Conservation (phyloP, 2,888 invertebrate species). For the Cerastis rubricosa region DNA sequence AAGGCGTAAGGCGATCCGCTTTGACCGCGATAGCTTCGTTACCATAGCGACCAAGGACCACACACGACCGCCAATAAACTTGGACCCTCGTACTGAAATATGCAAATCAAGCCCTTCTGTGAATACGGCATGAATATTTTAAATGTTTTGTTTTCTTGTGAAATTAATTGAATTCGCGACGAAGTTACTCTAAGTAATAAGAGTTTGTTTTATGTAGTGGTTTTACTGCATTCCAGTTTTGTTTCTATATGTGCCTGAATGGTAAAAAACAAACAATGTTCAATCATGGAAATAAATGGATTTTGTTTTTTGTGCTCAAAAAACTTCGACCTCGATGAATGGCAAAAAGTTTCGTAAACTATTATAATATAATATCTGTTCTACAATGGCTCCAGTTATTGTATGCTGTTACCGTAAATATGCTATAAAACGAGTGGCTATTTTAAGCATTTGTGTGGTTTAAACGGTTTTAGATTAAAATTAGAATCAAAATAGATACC, state of each 20-base stretch:
- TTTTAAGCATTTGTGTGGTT: conserved; percentile 28
- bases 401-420: conserved; percentile 28
- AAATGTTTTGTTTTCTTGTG: conserved; percentile 79
- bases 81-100: conserved; percentile 74
- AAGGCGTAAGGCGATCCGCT: conserved; percentile 67
- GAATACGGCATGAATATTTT: conserved; percentile 80
- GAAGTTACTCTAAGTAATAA: conserved; percentile 54
- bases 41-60: conserved; percentile 87
- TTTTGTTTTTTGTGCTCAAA: conserved; percentile 52
- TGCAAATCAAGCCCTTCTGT: conserved; percentile 83
- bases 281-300: conserved; percentile 62
- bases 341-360: conserved; percentile 49
- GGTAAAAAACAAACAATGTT: conserved; percentile 62
- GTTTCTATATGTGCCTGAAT: conserved; percentile 32
- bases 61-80: conserved; percentile 84
- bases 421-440: conserved; percentile 27
- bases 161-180: conserved; percentile 79
- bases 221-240: conserved; percentile 53
- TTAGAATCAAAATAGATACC: not conserved
- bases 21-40: conserved; percentile 74
- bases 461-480: conserved; percentile 26
- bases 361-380: conserved; percentile 37
- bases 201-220: conserved; percentile 50
- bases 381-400: conserved; percentile 53
- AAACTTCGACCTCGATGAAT: conserved; percentile 40